phyloP scores from a whole-genome alignment of 2,888 invertebrate species.

The Lochmaea crataegi region DNA sequence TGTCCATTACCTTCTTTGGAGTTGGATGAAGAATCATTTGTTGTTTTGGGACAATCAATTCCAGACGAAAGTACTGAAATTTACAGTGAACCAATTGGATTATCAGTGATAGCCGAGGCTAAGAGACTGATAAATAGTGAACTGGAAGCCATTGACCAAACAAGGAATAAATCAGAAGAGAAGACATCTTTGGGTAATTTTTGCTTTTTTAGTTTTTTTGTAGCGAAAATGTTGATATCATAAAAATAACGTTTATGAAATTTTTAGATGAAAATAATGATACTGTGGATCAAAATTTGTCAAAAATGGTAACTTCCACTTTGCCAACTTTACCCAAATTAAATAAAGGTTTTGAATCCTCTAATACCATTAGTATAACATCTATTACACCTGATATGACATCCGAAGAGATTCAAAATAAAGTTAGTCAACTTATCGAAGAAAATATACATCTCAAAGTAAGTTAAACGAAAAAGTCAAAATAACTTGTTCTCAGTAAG shows the following conservation, averaged over 20 bases:
- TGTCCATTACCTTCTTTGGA: constrained; percentile 39
- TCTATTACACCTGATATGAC: constrained; percentile 49
- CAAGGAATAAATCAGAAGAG: constrained; percentile 1
- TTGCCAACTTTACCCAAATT: constrained; percentile 37
- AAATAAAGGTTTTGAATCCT: constrained; percentile 37
- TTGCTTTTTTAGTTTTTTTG: background rate
- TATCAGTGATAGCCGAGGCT: constrained; percentile 44
- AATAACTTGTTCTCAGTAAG: no score
- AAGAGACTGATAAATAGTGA: constrained; percentile 48
- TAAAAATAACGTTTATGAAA: background rate
- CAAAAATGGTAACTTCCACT: constrained; percentile 23
- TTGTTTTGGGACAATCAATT: constrained; percentile 49
- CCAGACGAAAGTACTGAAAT: constrained; percentile 34
- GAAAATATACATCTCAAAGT: constrained; percentile 56
- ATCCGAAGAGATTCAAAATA: constrained; percentile 57
- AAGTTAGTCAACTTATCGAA: constrained; percentile 55
- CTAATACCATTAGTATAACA: constrained; percentile 40
- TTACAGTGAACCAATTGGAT: constrained; percentile 29
- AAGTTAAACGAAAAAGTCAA: no score
- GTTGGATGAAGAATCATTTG: constrained; percentile 52
- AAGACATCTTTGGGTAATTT: constrained; percentile 10
- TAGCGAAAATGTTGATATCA: background rate
- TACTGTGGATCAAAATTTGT: background rate
- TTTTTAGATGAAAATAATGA: constrained; percentile 2
- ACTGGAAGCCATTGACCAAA: constrained; percentile 17